Base-by-base conservation (phyloP, 2,888 invertebrate species). In the Xestia rhomboidea region DNA sequence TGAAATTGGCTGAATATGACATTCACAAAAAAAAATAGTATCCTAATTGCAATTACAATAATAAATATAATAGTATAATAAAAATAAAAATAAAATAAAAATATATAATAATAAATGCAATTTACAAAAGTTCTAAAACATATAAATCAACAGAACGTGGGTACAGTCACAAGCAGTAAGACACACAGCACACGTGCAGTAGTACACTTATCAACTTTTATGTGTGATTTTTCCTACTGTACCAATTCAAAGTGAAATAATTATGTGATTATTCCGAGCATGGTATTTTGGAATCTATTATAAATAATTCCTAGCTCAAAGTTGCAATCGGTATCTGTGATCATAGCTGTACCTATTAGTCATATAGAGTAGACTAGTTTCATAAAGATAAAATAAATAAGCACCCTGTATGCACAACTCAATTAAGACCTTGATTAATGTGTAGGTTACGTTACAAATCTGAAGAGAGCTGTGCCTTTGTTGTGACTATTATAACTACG, bases 391-490 rank as follows among this genome's bases (percentile, higher is more conserved):
- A 2, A 54, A 54, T 54, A 54, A 49, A 60, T 1, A 44, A 75
- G 38, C 54, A 21, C 1, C 34, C 76, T 66, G 49, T 81, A 57
- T 81, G 64, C 38, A 8, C 4, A n/a, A 63, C 30, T 68, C 27
- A 64, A 24, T 49, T 27, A 49, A 75, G 46, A 11, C 63, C 54
- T 75, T 80, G 68, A 75, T 57, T 54, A 13, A 67, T 38, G 46
- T 51, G 38, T n/a, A 8, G 3, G 64, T 34, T 49, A n/a, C 13
- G 30, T 41, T 38, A 66, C 5, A 60, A 57, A 76, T 41, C 60
- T 67, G 18, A 76, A 67, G 30, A 38, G 57, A 49, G 18, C 5
- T 66, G 6, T 38, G 13, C 21, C 18, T 18, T 41, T 62, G 27
- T 62, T 24, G 38, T 27, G 38, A 57, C 15, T 62, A 41, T 30